Conservation (phyloP, 2,797 vertebrate species). For the Morus bassanus region DNA sequence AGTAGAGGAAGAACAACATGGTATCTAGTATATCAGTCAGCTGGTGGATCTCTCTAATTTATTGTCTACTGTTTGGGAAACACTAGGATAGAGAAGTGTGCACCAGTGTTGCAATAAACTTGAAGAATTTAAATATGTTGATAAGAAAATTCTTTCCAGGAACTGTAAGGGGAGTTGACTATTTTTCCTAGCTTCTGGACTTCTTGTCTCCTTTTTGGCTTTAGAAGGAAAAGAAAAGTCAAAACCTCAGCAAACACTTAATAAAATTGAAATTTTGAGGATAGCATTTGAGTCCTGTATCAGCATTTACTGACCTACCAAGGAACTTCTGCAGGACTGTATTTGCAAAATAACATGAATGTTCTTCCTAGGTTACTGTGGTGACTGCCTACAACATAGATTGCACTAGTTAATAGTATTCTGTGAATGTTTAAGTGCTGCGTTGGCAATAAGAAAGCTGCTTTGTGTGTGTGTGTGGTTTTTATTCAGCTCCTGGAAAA, state of each 20-base stretch:
- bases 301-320: not conserved
- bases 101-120: not conserved
- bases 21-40: not conserved
- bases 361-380: not conserved
- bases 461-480: not conserved
- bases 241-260: not conserved
- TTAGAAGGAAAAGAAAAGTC: not conserved
- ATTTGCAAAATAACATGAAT: not conserved
- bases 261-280: not conserved
- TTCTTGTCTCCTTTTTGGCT: not conserved
- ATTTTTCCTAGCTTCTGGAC: not conserved
- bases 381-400: not conserved
- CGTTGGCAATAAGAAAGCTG: not conserved
- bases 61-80: not conserved
- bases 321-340: not conserved
- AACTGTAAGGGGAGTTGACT: not conserved
- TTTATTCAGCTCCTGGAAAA: not conserved
- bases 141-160: slow-evolving; percentile 54
- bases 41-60: not conserved
- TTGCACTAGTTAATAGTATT: not conserved
- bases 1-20: not conserved
- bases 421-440: not conserved
- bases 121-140: slow-evolving; percentile 25
- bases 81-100: not conserved
- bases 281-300: not conserved